These are phyloP conservation scores for western clawed frog (Xenopus tropicalis) DNA, from an alignment of 2,113 vertebrate species.

Conservation along the genomic window UCB_Xtro_10.0 CM004449.2:103685501-103686000, in stretches of 20 bases:
- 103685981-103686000: too few relatives aligned
- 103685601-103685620: not conserved
- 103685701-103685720: not conserved
- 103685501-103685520: slow-evolving; percentile 21
- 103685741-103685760: slow-evolving; percentile 20
- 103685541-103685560: slow-evolving; percentile 12
- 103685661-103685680: slow-evolving; percentile 2
- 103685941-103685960: too few relatives aligned
- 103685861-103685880: too few relatives aligned
- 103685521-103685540: not conserved
- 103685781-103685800: not conserved
- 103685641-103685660: slow-evolving; percentile 5
- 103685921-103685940: too few relatives aligned
- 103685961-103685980: too few relatives aligned
- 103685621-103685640: not conserved
- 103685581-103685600: slow-evolving; percentile 21
- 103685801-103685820: too few relatives aligned
- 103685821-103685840: too few relatives aligned
- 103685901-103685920: too few relatives aligned
- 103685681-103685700: slow-evolving; percentile 14
- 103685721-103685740: not conserved
- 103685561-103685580: not conserved
- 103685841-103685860: too few relatives aligned
- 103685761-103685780: slow-evolving; percentile 28
- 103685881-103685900: too few relatives aligned